These are phyloP conservation scores for Steromphala cineraria DNA, from an alignment of 2,888 invertebrate species.

Conservation along the genomic window DNA sequence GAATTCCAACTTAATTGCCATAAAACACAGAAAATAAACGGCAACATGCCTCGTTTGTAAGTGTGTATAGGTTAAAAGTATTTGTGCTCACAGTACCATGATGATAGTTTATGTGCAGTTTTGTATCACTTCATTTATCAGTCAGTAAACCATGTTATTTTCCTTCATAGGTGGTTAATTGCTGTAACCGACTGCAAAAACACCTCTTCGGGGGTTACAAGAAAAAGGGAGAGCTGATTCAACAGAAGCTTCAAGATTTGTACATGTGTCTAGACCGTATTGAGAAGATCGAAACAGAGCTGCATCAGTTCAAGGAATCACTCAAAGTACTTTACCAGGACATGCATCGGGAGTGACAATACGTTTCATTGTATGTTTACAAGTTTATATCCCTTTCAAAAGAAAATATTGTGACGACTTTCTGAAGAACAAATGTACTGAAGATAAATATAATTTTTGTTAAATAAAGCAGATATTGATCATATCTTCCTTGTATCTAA, in stretches of 20 bases:
- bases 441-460: no score
- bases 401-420: no score
- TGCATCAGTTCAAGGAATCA: conserved; percentile 54
- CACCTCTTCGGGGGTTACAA: conserved; percentile 55
- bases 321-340: conserved; percentile 57
- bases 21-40: no score
- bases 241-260: conserved; percentile 57
- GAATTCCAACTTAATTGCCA: no score
- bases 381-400: no score
- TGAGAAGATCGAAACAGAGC: conserved; percentile 51
- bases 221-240: conserved; percentile 48
- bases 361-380: no score
- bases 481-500: no score
- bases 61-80: no score
- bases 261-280: conserved; percentile 57
- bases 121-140: background rate
- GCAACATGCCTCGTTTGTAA: no score
- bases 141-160: background rate
- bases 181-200: conserved; percentile 46
- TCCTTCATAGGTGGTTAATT: conserved; percentile 43
- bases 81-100: no score
- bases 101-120: background rate
- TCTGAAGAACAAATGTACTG: no score
- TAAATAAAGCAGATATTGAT: no score
- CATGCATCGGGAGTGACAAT: conserved; percentile 27